Percentiles rank a stretch among this genome's conserved stretches.
Evolutionary conservation across 2,888 invertebrate species (phyloP).

Genomic region (Pelosia muscerda): DNA sequence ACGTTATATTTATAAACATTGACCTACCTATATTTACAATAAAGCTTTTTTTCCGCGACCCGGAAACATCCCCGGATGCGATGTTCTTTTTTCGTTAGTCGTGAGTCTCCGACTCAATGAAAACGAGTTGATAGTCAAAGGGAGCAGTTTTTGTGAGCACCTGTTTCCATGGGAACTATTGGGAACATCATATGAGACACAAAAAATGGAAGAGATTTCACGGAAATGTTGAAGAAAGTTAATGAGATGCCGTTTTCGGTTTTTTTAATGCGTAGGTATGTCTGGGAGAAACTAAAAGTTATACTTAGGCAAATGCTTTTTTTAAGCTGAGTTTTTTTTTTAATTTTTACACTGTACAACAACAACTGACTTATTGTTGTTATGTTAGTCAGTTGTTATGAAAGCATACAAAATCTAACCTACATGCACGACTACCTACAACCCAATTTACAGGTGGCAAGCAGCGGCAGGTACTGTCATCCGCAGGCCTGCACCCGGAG

Average conservation of each 20-base stretch:
- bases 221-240: constrained; percentile 35
- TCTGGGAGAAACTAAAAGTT: constrained; percentile 12
- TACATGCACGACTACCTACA: too few relatives aligned
- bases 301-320: neutral
- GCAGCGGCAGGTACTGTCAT: too few relatives aligned
- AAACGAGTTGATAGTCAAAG: constrained; percentile 77
- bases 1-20: constrained; percentile 68
- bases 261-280: constrained; percentile 9
- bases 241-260: constrained; percentile 25
- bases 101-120: constrained; percentile 57
- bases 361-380: too few relatives aligned
- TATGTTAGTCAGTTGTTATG: too few relatives aligned
- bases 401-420: too few relatives aligned
- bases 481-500: too few relatives aligned
- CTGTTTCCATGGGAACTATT: constrained; percentile 73
- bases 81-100: constrained; percentile 59
- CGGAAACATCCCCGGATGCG: constrained; percentile 81
- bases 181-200: constrained; percentile 58
- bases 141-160: constrained; percentile 77
- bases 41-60: constrained; percentile 67
- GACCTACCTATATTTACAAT: constrained; percentile 66
- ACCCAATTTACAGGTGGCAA: too few relatives aligned
- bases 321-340: too few relatives aligned
- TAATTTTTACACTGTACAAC: neutral
- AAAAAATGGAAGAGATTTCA: constrained; percentile 66